Evolutionary conservation across 2,888 invertebrate species (phyloP), one percentile per base, ranked within the genome.

Genomic region (Ophion obscuratus): DNA sequence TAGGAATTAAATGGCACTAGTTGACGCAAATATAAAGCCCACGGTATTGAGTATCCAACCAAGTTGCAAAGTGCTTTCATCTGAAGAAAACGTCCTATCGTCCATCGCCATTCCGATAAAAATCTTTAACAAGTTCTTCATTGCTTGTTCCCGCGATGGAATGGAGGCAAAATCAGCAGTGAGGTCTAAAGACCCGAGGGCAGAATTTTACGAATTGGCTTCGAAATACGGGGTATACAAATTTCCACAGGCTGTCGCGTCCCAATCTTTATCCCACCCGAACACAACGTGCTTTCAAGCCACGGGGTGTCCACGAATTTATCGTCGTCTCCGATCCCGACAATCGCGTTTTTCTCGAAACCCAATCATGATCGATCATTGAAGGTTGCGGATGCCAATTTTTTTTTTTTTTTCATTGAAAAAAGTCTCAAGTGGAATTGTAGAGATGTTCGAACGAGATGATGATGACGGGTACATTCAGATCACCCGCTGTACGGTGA

Each of bases 211-310:
- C 24, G 20, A 61, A 20, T 61, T 61, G 1, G 61, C 24, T 31
- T 64, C 64, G 27, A 14, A 3, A 57, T 57, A 71, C 27, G 2
- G 61, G 9, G 44, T 67, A 78, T 66, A 76, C 71, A 5, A 53
- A 17, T 53, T 53, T 14, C 71, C 66, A 47, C 59, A 31, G 31
- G 44, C 77, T 71, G 73, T 71, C 47, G 57, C 31, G 24, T 53
- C 59, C 70, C 70, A 76, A 36, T 83, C 83, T 83, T 78, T 74
- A 79, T 83, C 79, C 67, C 68, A 53, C 17, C 47, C 47, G 3
- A 14, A 5, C 17, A 14, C 53, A 31, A 31, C 4, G 31, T 31
- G 31, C 4, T 31, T 31, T 4, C 31, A 31, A 31, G 31, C 4
- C 31, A 31, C 31, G 31, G 31, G 31, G 31, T 31, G 31, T 31